Percentiles rank a stretch among this genome's conserved stretches.
These are phyloP conservation scores for Aricia artaxerxes DNA, from an alignment of 2,888 invertebrate species.

Conservation along the genomic window DNA sequence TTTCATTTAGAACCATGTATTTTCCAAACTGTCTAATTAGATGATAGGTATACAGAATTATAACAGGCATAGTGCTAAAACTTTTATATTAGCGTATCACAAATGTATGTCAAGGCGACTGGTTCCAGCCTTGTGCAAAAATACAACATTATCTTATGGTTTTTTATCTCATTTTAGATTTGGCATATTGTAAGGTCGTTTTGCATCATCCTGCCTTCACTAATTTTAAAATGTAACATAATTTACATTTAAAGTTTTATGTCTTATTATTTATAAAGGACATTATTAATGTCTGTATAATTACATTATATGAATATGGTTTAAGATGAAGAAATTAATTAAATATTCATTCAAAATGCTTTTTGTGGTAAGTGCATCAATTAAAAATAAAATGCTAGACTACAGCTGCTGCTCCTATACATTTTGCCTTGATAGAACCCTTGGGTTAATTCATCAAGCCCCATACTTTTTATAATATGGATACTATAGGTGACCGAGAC, in stretches of 20 bases:
- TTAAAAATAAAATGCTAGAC: too few relatives aligned
- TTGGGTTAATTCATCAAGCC: too few relatives aligned
- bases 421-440: too few relatives aligned
- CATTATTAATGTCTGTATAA: neutral
- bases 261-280: neutral
- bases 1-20: neutral
- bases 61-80: conserved; percentile 2
- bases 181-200: neutral
- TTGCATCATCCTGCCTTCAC: conserved; percentile 7
- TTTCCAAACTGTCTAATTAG: neutral
- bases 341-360: too few relatives aligned
- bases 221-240: neutral
- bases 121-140: conserved; percentile 16
- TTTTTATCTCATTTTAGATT: conserved; percentile 24
- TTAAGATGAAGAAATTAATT: too few relatives aligned
- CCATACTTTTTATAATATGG: too few relatives aligned
- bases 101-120: conserved; percentile 16
- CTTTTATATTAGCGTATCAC: neutral
- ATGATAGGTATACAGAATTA: neutral
- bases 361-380: too few relatives aligned
- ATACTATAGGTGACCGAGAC: too few relatives aligned
- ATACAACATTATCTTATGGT: conserved; percentile 18
- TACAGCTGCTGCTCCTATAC: too few relatives aligned
- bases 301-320: neutral
- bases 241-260: neutral